These are phyloP conservation scores for Tholera decimalis DNA, from an alignment of 2,888 invertebrate species.

Conservation along the genomic window DNA sequence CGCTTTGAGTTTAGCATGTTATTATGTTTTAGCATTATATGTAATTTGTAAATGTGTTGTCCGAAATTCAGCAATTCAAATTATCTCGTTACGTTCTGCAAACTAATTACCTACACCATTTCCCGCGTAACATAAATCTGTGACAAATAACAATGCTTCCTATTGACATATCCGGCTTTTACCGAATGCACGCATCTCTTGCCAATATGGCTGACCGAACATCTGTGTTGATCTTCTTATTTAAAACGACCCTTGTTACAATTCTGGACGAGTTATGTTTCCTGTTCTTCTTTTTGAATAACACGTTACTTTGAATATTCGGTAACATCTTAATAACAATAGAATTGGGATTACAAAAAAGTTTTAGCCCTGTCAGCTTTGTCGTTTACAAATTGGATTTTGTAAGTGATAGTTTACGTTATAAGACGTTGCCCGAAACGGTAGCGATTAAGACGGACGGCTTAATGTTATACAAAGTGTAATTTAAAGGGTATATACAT, in stretches of 20 bases:
- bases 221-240: conserved; percentile 33
- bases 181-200: conserved; percentile 28
- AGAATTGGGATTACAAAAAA: no score
- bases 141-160: conserved; percentile 21
- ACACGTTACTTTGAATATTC: neutral
- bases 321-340: neutral
- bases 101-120: conserved; percentile 7
- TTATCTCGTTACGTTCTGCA: no score
- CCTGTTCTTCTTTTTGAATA: conserved; percentile 10
- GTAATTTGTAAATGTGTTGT: no score
- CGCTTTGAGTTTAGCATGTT: no score
- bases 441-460: neutral
- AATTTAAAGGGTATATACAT: neutral
- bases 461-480: neutral
- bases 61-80: conserved; percentile 1
- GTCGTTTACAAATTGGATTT: neutral
- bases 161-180: conserved; percentile 62
- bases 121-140: conserved; percentile 34
- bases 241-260: conserved; percentile 39
- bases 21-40: no score
- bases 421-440: neutral
- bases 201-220: conserved; percentile 50
- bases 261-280: conserved; percentile 24
- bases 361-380: neutral
- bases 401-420: neutral